Percentiles rank a stretch among this genome's conserved stretches.
phyloP scores from a whole-genome alignment of 2,113 vertebrate genomes.

The Hippopotamus amphibius region DNA sequence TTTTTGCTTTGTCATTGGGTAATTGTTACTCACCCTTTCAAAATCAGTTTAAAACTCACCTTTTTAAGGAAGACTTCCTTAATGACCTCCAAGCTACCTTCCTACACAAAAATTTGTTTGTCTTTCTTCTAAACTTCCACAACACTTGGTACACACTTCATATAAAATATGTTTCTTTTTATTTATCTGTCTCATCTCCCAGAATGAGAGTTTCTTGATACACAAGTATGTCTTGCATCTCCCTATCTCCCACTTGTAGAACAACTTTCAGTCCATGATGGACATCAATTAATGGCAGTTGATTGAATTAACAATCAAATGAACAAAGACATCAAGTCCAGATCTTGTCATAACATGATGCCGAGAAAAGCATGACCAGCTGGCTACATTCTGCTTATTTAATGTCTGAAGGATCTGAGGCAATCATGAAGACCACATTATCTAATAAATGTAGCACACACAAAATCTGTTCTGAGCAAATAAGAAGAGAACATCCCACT shows the following conservation, averaged over 20 bases:
- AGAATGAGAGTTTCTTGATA: not conserved
- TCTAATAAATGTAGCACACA: not conserved
- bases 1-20: not conserved
- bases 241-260: not conserved
- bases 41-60: not conserved
- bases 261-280: not conserved
- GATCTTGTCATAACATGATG: not conserved
- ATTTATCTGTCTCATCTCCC: not conserved
- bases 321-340: not conserved
- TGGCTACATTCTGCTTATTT: not conserved
- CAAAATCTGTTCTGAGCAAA: not conserved
- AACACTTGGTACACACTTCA: not conserved
- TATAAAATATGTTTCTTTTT: not conserved
- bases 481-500: not conserved
- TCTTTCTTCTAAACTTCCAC: not conserved
- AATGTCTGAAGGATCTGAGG: not conserved
- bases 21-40: not conserved
- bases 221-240: not conserved
- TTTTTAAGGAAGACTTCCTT: not conserved
- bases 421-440: not conserved
- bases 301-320: not conserved
- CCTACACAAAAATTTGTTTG: not conserved
- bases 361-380: not conserved
- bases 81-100: not conserved
- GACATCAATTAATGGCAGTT: not conserved